These are phyloP conservation scores for Chrysomallon squamiferum DNA, from an alignment of 1,140 invertebrate species.

Conservation along the genomic window DNA sequence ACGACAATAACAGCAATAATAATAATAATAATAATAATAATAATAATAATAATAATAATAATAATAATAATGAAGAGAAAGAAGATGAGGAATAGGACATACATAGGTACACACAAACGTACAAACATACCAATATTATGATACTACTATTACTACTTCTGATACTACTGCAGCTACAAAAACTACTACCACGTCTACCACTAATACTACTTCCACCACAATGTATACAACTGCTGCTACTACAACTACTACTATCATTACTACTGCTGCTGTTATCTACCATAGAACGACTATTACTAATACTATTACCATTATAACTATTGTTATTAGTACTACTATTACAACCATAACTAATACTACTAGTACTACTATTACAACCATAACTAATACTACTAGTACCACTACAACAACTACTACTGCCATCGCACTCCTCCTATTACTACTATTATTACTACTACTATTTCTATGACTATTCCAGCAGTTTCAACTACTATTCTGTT, in stretches of 20 bases:
- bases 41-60: no score
- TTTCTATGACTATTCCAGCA: background rate
- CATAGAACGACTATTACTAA: slow-evolving; percentile 2
- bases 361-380: slow-evolving; percentile 8
- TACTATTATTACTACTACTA: slow-evolving; percentile 9
- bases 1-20: no score
- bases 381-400: slow-evolving; percentile 4
- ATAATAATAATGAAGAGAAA: no score
- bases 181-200: slow-evolving; percentile 11
- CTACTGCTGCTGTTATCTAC: slow-evolving; percentile 4
- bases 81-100: no score
- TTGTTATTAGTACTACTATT: background rate
- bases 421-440: background rate
- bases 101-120: no score
- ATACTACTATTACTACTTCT: slow-evolving; percentile 10
- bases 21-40: no score
- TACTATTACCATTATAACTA: slow-evolving; percentile 4
- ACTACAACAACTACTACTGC: background rate
- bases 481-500: background rate
- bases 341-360: slow-evolving; percentile 5
- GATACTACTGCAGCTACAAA: slow-evolving; percentile 11
- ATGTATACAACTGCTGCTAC: slow-evolving; percentile 4
- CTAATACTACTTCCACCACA: slow-evolving; percentile 8
- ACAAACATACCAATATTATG: no score
- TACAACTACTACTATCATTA: slow-evolving; percentile 5